Percentiles rank a stretch among this genome's conserved stretches.
phyloP scores from a whole-genome alignment of 2,888 invertebrate genomes.

The Noctua fimbriata region DNA sequence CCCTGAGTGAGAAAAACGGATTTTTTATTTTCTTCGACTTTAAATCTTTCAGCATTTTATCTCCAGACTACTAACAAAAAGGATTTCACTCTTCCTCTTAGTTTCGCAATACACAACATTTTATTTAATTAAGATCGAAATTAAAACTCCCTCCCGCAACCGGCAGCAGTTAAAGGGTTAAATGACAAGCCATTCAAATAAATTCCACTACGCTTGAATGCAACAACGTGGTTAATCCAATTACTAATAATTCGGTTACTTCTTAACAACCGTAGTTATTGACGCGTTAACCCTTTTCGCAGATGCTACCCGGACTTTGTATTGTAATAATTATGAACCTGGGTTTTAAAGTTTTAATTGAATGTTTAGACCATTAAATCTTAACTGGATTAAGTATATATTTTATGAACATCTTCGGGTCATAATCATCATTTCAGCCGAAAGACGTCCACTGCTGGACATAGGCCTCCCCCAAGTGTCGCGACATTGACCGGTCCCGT shows the following conservation, averaged over 20 bases:
- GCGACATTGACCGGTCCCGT: too few species aligned
- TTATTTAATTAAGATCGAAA: constrained; percentile 67
- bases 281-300: constrained; percentile 83
- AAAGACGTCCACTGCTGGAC: too few species aligned
- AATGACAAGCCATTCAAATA: constrained; percentile 83
- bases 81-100: constrained; percentile 24
- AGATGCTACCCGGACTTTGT: constrained; percentile 74
- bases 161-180: constrained; percentile 76
- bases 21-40: too few species aligned
- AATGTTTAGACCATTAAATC: constrained; percentile 28
- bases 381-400: not conserved
- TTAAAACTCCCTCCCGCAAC: constrained; percentile 67
- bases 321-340: constrained; percentile 51
- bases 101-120: constrained; percentile 50
- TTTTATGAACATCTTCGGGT: not conserved
- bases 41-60: too few species aligned
- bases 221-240: constrained; percentile 79
- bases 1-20: not conserved
- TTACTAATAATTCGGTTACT: constrained; percentile 83
- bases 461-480: too few species aligned
- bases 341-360: constrained; percentile 54
- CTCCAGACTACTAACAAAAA: constrained; percentile 1
- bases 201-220: constrained; percentile 82
- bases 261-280: constrained; percentile 77
- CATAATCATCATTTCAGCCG: too few species aligned